Evolutionary conservation across 2,797 vertebrate species (phyloP).

Genomic region (Tapirus indicus): DNA sequence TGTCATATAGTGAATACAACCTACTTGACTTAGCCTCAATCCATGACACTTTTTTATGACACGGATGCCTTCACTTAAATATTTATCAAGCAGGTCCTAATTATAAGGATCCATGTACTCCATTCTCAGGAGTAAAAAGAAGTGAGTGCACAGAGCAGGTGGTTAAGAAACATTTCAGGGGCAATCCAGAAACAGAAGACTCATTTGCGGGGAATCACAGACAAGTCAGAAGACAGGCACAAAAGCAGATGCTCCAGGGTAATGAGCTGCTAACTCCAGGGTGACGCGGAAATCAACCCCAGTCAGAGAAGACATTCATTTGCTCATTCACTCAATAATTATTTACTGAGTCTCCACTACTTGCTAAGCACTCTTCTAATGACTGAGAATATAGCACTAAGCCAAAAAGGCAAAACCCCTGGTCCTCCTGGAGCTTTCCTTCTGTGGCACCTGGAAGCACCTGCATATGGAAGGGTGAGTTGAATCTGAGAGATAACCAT

Average conservation of each 20-base stretch:
- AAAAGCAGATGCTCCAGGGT: neutral
- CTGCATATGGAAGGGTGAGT: neutral
- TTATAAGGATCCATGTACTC: neutral
- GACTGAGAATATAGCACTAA: neutral
- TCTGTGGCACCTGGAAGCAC: neutral
- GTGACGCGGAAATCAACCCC: neutral
- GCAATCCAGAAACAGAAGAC: neutral
- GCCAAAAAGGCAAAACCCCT: neutral
- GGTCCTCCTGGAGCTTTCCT: neutral
- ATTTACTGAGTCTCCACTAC: neutral
- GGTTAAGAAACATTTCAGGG: constrained; percentile 13
- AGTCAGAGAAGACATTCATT: neutral
- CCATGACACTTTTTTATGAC: neutral
- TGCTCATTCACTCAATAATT: neutral
- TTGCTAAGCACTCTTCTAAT: neutral
- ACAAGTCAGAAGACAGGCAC: neutral
- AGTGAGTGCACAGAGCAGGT: neutral
- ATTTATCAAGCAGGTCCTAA: constrained; percentile 9
- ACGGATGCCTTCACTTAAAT: neutral
- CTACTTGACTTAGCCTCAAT: neutral
- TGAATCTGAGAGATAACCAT: neutral
- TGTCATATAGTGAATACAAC: neutral
- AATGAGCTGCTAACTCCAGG: neutral
- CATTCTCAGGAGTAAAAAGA: neutral
- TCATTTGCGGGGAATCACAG: constrained; percentile 45